phyloP scores from a whole-genome alignment of 2,113 vertebrate genomes.

The Rhabdomys dilectus region DNA sequence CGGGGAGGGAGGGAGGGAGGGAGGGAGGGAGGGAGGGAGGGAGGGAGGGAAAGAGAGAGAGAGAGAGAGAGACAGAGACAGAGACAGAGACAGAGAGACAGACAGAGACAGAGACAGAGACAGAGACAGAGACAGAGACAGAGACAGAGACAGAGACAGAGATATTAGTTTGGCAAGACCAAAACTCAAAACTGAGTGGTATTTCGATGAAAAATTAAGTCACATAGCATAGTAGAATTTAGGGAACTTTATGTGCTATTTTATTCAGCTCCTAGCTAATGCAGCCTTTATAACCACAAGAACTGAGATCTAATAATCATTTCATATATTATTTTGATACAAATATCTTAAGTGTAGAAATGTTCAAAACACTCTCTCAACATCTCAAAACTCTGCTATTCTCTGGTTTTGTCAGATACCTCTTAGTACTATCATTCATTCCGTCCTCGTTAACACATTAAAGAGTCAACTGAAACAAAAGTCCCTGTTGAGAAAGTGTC shows the following conservation, averaged over 20 bases:
- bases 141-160: too few relatives aligned
- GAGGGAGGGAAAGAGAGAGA: too few relatives aligned
- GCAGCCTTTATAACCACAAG: neutral
- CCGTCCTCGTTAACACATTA: neutral
- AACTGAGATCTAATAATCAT: neutral
- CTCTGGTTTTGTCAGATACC: neutral
- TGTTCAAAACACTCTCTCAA: neutral
- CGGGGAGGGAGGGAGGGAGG: too few relatives aligned
- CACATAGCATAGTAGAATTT: neutral
- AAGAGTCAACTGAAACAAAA: neutral
- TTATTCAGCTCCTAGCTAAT: neutral
- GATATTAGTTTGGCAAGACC: neutral
- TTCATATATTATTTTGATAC: neutral
- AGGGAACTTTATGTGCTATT: neutral
- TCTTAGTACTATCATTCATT: neutral
- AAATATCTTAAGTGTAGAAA: neutral
- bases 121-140: too few relatives aligned
- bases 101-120: too few relatives aligned
- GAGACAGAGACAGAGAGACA: too few relatives aligned
- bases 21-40: too few relatives aligned
- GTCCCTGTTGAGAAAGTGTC: neutral
- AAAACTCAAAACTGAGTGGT: neutral
- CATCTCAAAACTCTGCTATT: neutral
- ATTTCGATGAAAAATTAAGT: slow-evolving; percentile 9
- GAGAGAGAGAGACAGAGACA: too few relatives aligned